Percentiles rank a stretch among this genome's conserved stretches.
Conservation (phyloP, 2,113 vertebrate species). For the Bombycilla garrulus region DNA sequence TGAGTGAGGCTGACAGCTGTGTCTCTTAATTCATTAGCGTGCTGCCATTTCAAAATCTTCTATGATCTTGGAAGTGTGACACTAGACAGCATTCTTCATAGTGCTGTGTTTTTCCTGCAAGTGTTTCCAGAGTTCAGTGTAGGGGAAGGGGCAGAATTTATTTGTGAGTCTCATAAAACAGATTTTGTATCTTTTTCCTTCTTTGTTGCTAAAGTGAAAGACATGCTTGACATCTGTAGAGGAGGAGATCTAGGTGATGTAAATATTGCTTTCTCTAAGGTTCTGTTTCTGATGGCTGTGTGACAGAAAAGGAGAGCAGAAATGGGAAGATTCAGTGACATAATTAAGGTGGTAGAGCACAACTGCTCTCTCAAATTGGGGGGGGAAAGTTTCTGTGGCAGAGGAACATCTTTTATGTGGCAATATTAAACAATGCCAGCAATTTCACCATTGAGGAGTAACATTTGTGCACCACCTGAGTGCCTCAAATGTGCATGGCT, state of each 20-base stretch:
- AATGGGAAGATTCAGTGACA: background rate
- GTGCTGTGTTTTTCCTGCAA: background rate
- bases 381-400: background rate
- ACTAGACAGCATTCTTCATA: background rate
- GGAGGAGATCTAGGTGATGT: background rate
- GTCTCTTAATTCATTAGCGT: background rate
- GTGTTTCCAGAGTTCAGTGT: background rate
- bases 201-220: background rate
- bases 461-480: background rate
- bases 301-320: background rate
- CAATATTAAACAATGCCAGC: background rate
- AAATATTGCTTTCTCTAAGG: background rate
- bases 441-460: background rate
- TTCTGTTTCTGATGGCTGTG: background rate
- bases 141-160: background rate
- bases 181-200: background rate
- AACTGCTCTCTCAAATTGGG: background rate
- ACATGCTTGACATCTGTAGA: background rate
- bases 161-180: background rate
- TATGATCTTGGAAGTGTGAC: background rate
- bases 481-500: background rate
- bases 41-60: background rate
- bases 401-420: background rate
- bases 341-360: background rate
- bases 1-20: background rate